Percentiles rank a stretch among this genome's conserved stretches.
Evolutionary conservation across 2,113 vertebrate species (phyloP).

Genomic region (Crotalus viridis): DNA sequence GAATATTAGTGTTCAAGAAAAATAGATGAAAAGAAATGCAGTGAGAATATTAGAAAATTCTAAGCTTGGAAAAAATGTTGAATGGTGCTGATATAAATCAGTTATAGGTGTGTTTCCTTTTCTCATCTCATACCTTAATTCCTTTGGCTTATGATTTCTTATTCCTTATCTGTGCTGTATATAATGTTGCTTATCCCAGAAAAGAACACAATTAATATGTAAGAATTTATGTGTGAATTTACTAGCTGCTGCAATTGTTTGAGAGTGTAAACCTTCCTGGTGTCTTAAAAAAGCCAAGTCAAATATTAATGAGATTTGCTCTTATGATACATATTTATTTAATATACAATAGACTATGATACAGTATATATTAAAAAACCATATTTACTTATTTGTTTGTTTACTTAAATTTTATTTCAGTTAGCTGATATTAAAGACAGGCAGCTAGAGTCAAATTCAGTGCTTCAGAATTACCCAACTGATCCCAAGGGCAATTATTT

Average conservation of each 20-base stretch:
- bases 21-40: not conserved
- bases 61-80: not conserved
- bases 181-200: not conserved
- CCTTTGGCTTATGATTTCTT: not conserved
- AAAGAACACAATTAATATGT: not conserved
- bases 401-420: not conserved
- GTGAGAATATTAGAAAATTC: not conserved
- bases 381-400: not conserved
- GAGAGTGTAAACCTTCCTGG: not conserved
- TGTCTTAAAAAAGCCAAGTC: not conserved
- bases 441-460: not conserved
- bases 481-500: not conserved
- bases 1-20: not conserved
- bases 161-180: not conserved
- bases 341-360: not conserved
- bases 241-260: not conserved
- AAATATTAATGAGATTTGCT: not conserved
- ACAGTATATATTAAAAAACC: not conserved
- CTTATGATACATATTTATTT: not conserved
- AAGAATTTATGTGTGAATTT: not conserved
- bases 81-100: not conserved
- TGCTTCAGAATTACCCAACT: not conserved
- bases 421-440: not conserved
- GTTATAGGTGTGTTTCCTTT: not conserved
- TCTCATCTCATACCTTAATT: not conserved